Percentiles rank a stretch among this genome's conserved stretches.
phyloP scores from a whole-genome alignment of 2,113 vertebrate genomes.

The Carassius carassius region DNA sequence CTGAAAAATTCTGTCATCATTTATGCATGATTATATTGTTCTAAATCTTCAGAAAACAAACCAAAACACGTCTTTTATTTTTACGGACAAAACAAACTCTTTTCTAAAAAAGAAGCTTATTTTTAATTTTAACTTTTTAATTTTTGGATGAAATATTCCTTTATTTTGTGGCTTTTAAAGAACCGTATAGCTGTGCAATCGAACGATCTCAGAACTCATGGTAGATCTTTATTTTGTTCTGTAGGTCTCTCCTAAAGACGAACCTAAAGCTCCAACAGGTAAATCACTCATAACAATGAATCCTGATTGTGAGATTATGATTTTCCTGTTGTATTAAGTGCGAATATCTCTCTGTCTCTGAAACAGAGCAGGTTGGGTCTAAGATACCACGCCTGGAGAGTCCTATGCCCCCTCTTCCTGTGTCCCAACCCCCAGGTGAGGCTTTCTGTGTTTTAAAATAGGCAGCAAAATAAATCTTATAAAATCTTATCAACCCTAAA shows the following conservation, averaged over 20 bases:
- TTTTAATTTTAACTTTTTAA: no score
- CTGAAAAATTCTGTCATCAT: no score
- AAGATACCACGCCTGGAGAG: conserved; percentile 93
- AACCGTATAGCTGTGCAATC: neutral
- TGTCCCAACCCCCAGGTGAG: conserved; percentile 88
- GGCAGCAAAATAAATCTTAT: neutral
- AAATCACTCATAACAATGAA: conserved; percentile 43
- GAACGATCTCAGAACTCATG: neutral
- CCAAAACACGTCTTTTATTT: no score
- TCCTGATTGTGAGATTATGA: neutral
- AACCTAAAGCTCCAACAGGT: conserved; percentile 86
- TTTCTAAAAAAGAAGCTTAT: no score
- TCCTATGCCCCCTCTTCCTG: conserved; percentile 88
- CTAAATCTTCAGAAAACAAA: no score
- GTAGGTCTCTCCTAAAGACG: conserved; percentile 93
- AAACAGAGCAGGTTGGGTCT: conserved; percentile 87
- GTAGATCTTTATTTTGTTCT: conserved; percentile 11
- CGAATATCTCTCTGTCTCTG: conserved; percentile 49
- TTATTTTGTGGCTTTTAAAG: neutral
- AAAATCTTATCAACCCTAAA: no score
- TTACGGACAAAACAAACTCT: no score
- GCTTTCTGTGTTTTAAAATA: neutral
- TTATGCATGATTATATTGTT: no score
- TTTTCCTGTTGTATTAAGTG: neutral
- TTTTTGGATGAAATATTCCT: no score